Evolutionary conservation across 2,113 vertebrate species (phyloP), one percentile per base, ranked within the genome.

Genomic region (Brachyistius frenatus): DNA sequence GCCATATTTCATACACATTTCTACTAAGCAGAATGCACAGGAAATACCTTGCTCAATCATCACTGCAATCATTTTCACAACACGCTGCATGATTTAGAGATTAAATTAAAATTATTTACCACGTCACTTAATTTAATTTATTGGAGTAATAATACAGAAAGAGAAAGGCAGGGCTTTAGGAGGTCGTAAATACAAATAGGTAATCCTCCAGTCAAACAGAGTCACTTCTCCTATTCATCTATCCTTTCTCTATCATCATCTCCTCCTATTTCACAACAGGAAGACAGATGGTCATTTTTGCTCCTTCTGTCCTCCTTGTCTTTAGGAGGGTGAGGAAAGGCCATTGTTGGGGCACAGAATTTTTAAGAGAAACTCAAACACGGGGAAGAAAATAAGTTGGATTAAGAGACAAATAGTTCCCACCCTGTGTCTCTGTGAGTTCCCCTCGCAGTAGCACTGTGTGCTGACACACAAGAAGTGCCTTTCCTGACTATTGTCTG

Each of bases 391-490:
- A 80, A 85, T 81, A 70, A 73, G 71, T 1, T 47, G 91, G 89
- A 91, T 94, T 93, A 93, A 69, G 71, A 54, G 39, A 88, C 93
- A 94, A 94, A 94, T 52, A 94, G 84, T 81, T 83, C 86, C 93
- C 91, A 33, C 91, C 23, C 3, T 13, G 36, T 50, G 56, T 86
- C 69, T 84, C 72, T 62, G 23, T 13, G 47, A 60, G 68, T n/a
- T 71, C 11, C 36, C 49, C 44, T 69, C 13, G 66, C 80, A 84
- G 86, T 79, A 73, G 85, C 73, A 0, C 23, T 84, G 77, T 80
- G 86, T 78, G 61, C 67, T 41, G 37, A 37, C 41, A 66, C 39
- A 5, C 62, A 60, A 57, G 36, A 73, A 60, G 49, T 60, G 31
- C 50, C 56, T 66, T 67, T 57, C 41, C 73, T 72, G 37, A 69